These are phyloP conservation scores for Pelmatolapia mariae DNA, from an alignment of 2,113 vertebrate species.

Conservation along the genomic window DNA sequence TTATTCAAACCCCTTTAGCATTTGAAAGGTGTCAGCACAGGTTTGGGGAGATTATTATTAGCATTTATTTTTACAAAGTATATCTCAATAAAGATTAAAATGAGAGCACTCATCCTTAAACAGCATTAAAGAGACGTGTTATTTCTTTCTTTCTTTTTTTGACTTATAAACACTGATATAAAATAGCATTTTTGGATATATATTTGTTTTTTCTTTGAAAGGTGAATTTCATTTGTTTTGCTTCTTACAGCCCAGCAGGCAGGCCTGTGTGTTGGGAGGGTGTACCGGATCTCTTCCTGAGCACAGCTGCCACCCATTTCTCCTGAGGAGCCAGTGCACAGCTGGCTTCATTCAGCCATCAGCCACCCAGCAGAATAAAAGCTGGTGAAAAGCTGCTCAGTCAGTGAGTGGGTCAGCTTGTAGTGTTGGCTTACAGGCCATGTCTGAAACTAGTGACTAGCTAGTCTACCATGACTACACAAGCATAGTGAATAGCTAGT, in stretches of 20 bases:
- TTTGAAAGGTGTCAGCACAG: neutral
- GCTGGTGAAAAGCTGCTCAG: neutral
- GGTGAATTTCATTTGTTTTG: fast-evolving
- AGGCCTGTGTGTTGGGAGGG: neutral
- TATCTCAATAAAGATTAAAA: neutral
- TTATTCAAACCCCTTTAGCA: neutral
- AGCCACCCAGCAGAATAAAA: neutral
- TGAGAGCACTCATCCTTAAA: neutral
- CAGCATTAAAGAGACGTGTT: neutral
- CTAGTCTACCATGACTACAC: neutral
- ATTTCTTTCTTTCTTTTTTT: neutral
- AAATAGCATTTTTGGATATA: neutral
- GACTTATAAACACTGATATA: neutral
- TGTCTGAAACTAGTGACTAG: neutral
- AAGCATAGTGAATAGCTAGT: neutral
- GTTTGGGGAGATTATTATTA: neutral
- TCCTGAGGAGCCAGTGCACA: neutral
- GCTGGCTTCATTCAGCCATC: neutral
- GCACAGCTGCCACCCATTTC: neutral
- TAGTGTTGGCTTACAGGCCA: fast-evolving
- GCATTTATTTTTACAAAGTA: neutral
- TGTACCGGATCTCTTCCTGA: neutral
- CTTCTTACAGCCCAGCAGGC: neutral
- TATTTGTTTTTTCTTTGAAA: neutral
- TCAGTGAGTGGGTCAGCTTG: neutral